Conservation (phyloP, 2,113 vertebrate species). For the Vulpes lagopus region DNA sequence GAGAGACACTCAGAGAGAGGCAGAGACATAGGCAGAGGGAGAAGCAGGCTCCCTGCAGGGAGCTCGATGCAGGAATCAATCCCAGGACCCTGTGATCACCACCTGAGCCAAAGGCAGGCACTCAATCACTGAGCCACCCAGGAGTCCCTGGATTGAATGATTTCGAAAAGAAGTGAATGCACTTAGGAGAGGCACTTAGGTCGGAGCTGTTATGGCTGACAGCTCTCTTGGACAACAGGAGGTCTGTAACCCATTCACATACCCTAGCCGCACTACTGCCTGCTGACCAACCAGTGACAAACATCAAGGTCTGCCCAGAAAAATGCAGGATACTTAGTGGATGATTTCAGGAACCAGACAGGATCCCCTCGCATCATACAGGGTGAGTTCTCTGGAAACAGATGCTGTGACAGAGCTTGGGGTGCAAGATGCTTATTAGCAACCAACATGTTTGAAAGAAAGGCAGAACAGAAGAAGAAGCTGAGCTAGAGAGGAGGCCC, state of each 20-base stretch:
- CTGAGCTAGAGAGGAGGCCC: not conserved
- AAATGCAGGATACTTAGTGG: not conserved
- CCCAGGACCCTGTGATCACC: too few species aligned
- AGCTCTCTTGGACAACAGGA: not conserved
- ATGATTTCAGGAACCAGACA: conserved; percentile 25
- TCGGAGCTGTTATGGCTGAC: not conserved
- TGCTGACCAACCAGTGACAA: not conserved
- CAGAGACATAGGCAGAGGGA: too few species aligned
- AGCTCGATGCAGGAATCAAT: too few species aligned
- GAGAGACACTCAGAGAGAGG: too few species aligned
- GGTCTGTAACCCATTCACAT: not conserved
- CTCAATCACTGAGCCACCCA: too few species aligned
- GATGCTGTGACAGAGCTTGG: not conserved
- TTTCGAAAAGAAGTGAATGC: conserved; percentile 25
- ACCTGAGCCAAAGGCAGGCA: too few species aligned
- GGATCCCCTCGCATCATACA: not conserved
- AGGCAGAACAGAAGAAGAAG: not conserved
- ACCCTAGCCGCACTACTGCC: not conserved
- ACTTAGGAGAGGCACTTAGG: not conserved
- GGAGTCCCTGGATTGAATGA: not conserved
- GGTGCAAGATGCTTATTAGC: not conserved
- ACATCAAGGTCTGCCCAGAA: not conserved
- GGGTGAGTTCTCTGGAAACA: not conserved
- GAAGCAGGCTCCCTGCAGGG: too few species aligned
- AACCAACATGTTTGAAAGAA: not conserved